These are phyloP conservation scores for Lindbergichthys nudifrons DNA, from an alignment of 2,797 vertebrate genomes.

Conservation along the genomic window DNA sequence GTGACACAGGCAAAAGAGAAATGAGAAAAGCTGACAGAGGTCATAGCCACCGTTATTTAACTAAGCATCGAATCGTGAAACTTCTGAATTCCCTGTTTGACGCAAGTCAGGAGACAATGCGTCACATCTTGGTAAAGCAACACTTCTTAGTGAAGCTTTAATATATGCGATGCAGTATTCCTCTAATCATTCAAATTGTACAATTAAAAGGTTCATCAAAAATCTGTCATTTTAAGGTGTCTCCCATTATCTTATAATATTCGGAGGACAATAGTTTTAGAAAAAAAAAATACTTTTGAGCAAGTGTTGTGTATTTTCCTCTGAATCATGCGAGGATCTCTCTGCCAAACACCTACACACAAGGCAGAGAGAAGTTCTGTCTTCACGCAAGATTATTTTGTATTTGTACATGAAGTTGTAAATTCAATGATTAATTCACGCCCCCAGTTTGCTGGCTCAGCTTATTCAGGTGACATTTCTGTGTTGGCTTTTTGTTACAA, in stretches of 20 bases:
- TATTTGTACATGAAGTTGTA: slow-evolving; percentile 70
- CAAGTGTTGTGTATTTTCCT: slow-evolving; percentile 73
- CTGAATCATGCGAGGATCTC: slow-evolving; percentile 73
- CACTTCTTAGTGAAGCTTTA: slow-evolving; percentile 34
- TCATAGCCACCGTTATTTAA: slow-evolving; percentile 57
- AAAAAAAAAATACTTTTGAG: slow-evolving; percentile 46
- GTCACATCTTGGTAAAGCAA: slow-evolving; percentile 54
- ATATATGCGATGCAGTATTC: slow-evolving; percentile 29
- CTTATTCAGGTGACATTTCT: slow-evolving; percentile 61
- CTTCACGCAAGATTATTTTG: slow-evolving; percentile 66
- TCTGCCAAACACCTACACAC: slow-evolving; percentile 80
- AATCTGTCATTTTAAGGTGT: slow-evolving; percentile 42
- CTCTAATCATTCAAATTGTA: slow-evolving; percentile 24
- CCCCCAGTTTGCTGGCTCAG: slow-evolving; percentile 50
- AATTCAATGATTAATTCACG: slow-evolving; percentile 75
- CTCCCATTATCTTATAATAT: slow-evolving; percentile 45
- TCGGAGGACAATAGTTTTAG: slow-evolving; percentile 51
- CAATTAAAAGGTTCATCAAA: slow-evolving; percentile 22
- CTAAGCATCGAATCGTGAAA: slow-evolving; percentile 65
- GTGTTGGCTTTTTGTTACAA: slow-evolving; percentile 21
- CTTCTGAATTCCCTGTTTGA: slow-evolving; percentile 72
- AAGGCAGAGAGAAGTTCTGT: slow-evolving; percentile 62
- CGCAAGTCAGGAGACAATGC: slow-evolving; percentile 69
- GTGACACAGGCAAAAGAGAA: slow-evolving; percentile 64
- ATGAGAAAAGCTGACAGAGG: slow-evolving; percentile 48